These are phyloP conservation scores for Drosophila grimshawi DNA, from an alignment of 1,140 invertebrate genomes.

Conservation along the genomic window DNA sequence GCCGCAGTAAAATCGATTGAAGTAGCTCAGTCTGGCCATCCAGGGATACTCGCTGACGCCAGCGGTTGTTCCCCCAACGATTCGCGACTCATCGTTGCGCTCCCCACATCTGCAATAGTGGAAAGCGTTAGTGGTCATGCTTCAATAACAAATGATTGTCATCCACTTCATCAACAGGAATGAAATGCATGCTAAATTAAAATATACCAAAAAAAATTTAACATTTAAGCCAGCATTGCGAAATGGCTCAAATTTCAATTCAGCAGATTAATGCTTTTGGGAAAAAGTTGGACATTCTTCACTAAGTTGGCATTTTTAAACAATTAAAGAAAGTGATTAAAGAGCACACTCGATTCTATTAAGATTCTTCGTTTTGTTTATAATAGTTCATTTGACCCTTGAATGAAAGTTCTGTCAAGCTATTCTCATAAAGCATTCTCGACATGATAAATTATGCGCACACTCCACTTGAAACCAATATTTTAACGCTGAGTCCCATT, in stretches of 20 bases:
- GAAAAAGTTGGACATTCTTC: too few species aligned
- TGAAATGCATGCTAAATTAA: too few species aligned
- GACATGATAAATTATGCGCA: background rate
- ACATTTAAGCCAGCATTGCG: too few species aligned
- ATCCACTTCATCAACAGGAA: conserved; percentile 21
- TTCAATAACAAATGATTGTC: conserved; percentile 26
- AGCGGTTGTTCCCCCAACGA: conserved; percentile 89
- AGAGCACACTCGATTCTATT: too few species aligned
- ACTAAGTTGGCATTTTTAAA: too few species aligned
- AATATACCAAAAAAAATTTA: too few species aligned
- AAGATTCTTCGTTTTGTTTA: too few species aligned
- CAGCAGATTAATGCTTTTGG: too few species aligned
- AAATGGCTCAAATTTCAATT: too few species aligned
- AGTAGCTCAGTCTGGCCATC: conserved; percentile 92
- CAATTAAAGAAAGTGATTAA: too few species aligned
- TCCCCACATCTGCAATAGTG: conserved; percentile 89
- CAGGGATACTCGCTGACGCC: conserved; percentile 92
- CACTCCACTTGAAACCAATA: background rate
- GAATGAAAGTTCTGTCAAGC: background rate
- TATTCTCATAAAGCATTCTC: background rate
- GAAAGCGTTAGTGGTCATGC: background rate
- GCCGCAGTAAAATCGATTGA: conserved; percentile 94
- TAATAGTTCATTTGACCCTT: too few species aligned
- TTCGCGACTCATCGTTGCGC: conserved; percentile 90
- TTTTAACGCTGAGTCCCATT: background rate